Base-by-base conservation (phyloP, 2,888 invertebrate species). In the Piscicola geometra region DNA sequence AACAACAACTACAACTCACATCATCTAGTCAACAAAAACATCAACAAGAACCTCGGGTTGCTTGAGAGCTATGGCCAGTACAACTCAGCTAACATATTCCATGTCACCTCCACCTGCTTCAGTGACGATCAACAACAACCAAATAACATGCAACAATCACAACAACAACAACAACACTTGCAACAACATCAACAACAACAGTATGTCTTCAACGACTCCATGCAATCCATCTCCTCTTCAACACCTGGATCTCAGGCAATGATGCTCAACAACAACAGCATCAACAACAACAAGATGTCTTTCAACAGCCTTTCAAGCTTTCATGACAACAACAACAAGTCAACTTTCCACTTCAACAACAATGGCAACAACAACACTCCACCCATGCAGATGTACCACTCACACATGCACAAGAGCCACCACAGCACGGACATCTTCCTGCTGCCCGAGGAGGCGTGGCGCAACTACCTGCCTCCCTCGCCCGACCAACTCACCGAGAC, bases 361-460 rank as follows among this genome's bases (percentile, higher is more conserved):
- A 72, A 56, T 72, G 18, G 15, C 72, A 18, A 36, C 25, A 72
- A 56, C 56, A 30, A 18, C 72, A 32, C 12, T 56, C 60, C 9
- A 56, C 60, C 9, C 9, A 56, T 56, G n/a, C 60, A 15, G 3
- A 18, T 56, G 21, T 56, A 25, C n/a, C 60, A 56, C 60, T 25
- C n/a, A 15, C 41, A 41, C 15, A 5, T 9, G 5, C 15, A 5
- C n/a, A 56, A 56, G n/a, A 56, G n/a, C 60, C 5, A 5, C 68
- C 15, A n/a, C 47, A 12, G 15, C n/a, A 35, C 60, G 9, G 72
- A 72, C 36, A 32, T 72, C 21, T 72, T 72, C 21, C 28, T 18
- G 32, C 28, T 72, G 56, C 72, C 72, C 32, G 72, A 72, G n/a
- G 72, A 72, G 72, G 72, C 72, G 32, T 72, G 72, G 72, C 1